Conservation (phyloP, 2,113 vertebrate species). For the Tautogolabrus adspersus region DNA sequence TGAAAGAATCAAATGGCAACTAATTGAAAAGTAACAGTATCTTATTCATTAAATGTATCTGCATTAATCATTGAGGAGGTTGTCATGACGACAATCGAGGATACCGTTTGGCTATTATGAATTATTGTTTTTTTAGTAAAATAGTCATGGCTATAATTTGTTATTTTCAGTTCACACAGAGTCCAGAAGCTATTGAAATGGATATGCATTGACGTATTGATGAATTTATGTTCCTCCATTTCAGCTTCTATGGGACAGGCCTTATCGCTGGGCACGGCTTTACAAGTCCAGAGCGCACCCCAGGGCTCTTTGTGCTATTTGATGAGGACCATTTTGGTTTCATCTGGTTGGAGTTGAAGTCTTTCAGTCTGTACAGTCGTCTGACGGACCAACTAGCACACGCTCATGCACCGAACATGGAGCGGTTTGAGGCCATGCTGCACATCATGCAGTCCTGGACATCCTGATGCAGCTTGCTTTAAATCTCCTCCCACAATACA, state of each 20-base stretch:
- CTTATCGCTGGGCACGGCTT: slow-evolving; percentile 97
- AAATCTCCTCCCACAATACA: slow-evolving; percentile 21
- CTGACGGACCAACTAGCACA: slow-evolving; percentile 93
- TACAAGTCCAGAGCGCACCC: slow-evolving; percentile 95
- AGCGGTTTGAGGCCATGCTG: slow-evolving; percentile 97
- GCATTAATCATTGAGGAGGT: too few relatives aligned
- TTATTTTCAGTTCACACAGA: neutral
- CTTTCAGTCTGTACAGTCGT: slow-evolving; percentile 97
- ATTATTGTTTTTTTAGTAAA: neutral
- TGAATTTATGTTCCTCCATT: slow-evolving; percentile 16
- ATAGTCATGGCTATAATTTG: neutral
- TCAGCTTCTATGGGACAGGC: slow-evolving; percentile 95
- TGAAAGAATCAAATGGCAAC: too few relatives aligned
- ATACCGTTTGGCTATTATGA: neutral
- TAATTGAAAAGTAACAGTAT: too few relatives aligned
- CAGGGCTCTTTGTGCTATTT: slow-evolving; percentile 93
- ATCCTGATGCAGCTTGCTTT: slow-evolving; percentile 84
- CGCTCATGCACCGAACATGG: slow-evolving; percentile 88
- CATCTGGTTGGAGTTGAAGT: slow-evolving; percentile 98
- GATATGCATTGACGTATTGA: neutral
- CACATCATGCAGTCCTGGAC: slow-evolving; percentile 95
- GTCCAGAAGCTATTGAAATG: neutral
- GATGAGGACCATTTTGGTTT: slow-evolving; percentile 96
- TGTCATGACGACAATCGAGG: neutral
- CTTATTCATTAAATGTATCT: too few relatives aligned